Evolutionary conservation across 2,797 vertebrate species (phyloP), one percentile per base, ranked within the genome.

Genomic region (Brachyrhaphis roseni): DNA sequence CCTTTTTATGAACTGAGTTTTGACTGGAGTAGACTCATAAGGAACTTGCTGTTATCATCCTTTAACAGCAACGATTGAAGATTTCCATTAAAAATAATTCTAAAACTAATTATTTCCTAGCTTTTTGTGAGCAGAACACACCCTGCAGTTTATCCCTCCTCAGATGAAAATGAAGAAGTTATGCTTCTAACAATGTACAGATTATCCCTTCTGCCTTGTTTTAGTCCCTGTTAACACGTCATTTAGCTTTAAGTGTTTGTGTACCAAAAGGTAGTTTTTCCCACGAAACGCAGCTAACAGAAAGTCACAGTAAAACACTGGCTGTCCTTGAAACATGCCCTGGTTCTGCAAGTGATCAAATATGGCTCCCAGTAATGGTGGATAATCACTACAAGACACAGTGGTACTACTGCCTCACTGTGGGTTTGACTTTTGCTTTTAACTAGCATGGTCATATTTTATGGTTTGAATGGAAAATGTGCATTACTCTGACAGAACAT

Each of bases 261-360:
- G 34, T 81, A 78, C 62, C 59, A 34, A 36, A 8, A 71, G 57
- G 28, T 53, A 59, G 12, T 31, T 81, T 75, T 75, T 89, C 86
- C 82, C 85, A 88, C 81, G 87, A 85, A 84, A 45, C 28, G 77
- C 41, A 78, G 74, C 45, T 34, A 28, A 70, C 47, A 72, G 79
- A 62, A 57, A 41, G 16, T 75, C 16, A 75, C 51, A 57, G 74
- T 75, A 26, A 59, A 75, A 75, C n/a, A 18, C 43, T 49, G 49
- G 55, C 74, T 68, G 73, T 70, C 72, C 64, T 18, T 57, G 55
- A 73, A 70, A 77, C 46, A 62, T 70, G 34, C 49, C 45, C 70
- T 1, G 66, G 64, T 68, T 90, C 90, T 92, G 92, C 84, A 72
- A 91, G 74, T 80, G 2, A 91, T 90, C 89, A 89, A 81, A 82